phyloP scores from a whole-genome alignment of 2,113 vertebrate genomes.

The Hylia prasina region DNA sequence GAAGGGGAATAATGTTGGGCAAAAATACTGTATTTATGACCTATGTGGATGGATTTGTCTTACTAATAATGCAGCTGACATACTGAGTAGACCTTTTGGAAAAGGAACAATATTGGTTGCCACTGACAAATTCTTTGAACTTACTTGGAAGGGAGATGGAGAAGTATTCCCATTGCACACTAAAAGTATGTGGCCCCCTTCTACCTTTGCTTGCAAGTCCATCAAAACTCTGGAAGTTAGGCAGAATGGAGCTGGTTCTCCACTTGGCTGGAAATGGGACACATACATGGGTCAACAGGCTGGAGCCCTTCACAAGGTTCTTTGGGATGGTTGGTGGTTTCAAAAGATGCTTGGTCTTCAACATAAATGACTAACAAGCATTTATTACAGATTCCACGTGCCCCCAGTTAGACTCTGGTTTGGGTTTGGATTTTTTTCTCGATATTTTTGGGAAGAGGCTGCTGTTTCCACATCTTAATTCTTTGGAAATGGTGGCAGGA shows the following conservation, averaged over 20 bases:
- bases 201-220: neutral
- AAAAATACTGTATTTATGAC: neutral
- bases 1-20: neutral
- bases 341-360: neutral
- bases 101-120: neutral
- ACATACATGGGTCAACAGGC: neutral
- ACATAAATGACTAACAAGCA: neutral
- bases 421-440: neutral
- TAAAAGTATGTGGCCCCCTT: neutral
- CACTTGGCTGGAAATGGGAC: neutral
- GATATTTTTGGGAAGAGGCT: neutral
- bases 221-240: neutral
- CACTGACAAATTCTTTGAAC: neutral
- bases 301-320: neutral
- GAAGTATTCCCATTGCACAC: neutral
- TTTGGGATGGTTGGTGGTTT: neutral
- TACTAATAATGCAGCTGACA: neutral
- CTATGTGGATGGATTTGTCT: neutral
- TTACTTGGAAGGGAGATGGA: neutral
- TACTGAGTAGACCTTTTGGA: neutral
- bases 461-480: neutral
- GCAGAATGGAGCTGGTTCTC: neutral
- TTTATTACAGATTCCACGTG: neutral
- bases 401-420: accelerated
- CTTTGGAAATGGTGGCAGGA: neutral